Conservation (phyloP, 2,797 vertebrate species). For the Leptatherina wallacei region DNA sequence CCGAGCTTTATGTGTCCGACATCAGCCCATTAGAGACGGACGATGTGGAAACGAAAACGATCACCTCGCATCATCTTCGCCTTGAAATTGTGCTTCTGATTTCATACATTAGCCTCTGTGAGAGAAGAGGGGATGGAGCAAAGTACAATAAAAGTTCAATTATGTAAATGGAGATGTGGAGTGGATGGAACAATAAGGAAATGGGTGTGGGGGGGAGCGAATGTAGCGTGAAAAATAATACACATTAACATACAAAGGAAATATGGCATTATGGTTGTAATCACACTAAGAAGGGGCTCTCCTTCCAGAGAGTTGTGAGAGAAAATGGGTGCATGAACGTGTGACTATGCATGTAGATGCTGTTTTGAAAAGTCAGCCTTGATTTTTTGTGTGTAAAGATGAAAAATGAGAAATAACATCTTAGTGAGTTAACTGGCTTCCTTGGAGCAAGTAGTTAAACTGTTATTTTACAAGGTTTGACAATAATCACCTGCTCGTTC, state of each 20-base stretch:
- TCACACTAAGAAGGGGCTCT: constrained; percentile 50
- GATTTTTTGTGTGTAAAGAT: constrained; percentile 44
- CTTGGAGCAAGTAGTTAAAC: constrained; percentile 18
- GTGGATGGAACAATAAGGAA: constrained; percentile 78
- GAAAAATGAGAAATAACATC: constrained; percentile 12
- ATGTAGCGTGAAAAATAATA: constrained; percentile 81
- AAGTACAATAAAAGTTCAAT: constrained; percentile 86
- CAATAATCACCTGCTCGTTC: not conserved
- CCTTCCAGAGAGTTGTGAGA: constrained; percentile 41
- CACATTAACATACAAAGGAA: constrained; percentile 84
- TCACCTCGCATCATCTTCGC: constrained; percentile 69
- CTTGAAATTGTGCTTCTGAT: constrained; percentile 78
- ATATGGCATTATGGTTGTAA: constrained; percentile 78
- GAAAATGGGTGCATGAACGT: constrained; percentile 39
- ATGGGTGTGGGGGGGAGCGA: constrained; percentile 46
- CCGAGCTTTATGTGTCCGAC: constrained; percentile 43
- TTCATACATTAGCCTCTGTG: constrained; percentile 59
- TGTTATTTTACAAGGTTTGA: not conserved
- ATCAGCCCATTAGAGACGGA: constrained; percentile 52
- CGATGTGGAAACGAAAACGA: constrained; percentile 23
- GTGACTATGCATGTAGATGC: constrained; percentile 44
- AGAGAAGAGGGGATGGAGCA: constrained; percentile 57
- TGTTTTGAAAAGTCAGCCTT: constrained; percentile 44
- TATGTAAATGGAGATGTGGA: constrained; percentile 84
- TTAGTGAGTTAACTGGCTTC: not conserved